A percentile compares a stretch with the other conserved stretches of the same genome.
Evolutionary conservation across 2,888 invertebrate species (phyloP).

Genomic region (Drosophila paracracens): DNA sequence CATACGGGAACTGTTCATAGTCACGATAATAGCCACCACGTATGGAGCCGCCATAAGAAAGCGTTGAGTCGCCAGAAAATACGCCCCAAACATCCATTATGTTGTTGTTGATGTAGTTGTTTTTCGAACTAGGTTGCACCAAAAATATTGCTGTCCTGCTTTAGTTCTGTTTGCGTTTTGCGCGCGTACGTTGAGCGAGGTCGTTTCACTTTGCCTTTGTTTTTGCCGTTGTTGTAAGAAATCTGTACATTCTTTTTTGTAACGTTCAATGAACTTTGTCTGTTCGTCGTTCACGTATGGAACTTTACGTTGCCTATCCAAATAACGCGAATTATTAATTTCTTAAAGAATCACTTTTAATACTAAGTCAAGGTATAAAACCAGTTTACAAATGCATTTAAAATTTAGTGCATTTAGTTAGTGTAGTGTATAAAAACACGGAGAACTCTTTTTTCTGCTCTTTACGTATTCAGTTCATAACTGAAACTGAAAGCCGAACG

Average conservation of each 20-base stretch:
- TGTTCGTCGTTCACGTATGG: constrained; percentile 41
- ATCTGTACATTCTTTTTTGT: constrained; percentile 32
- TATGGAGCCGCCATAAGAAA: constrained; percentile 86
- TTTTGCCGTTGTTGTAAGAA: constrained; percentile 26
- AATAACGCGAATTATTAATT: constrained; percentile 37
- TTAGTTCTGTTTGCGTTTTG: constrained; percentile 36
- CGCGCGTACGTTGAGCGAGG: constrained; percentile 72
- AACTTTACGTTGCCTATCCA: constrained; percentile 36
- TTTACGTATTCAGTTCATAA: constrained; percentile 55
- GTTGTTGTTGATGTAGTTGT: constrained; percentile 16
- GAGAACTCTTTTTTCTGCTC: constrained; percentile 36
- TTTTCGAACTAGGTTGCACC: constrained; percentile 42
- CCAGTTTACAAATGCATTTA: constrained; percentile 58
- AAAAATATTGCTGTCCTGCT: constrained; percentile 14
- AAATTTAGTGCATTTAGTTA: constrained; percentile 47
- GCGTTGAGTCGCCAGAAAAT: constrained; percentile 86
- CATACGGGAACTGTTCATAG: constrained; percentile 86
- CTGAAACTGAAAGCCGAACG: constrained; percentile 72
- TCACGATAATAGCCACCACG: constrained; percentile 85
- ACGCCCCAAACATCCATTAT: constrained; percentile 86
- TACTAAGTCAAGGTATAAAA: constrained; percentile 57
- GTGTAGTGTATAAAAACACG: constrained; percentile 13
- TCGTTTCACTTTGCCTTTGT: constrained; percentile 72
- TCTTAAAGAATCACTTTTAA: constrained; percentile 35
- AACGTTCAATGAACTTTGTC: constrained; percentile 72